Percentiles rank a stretch among this genome's conserved stretches.
Conservation (phyloP, 2,888 invertebrate genomes). For the Cancer borealis region DNA sequence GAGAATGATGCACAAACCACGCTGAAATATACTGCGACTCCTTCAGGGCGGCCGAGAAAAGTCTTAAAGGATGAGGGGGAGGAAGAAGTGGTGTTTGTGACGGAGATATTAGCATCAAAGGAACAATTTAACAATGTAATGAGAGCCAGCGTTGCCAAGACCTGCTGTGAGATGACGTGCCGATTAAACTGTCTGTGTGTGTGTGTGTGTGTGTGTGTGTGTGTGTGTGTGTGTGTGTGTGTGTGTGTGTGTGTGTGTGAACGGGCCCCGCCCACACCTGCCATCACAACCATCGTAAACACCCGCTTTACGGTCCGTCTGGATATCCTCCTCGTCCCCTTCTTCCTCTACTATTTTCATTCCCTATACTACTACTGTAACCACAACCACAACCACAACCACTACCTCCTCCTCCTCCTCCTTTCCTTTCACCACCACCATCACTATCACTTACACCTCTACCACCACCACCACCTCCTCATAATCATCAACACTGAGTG, state of each 20-base stretch:
- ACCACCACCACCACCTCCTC: background rate
- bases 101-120: background rate
- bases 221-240: background rate
- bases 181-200: background rate
- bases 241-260: slow-evolving; percentile 16
- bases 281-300: background rate
- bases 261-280: background rate
- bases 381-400: too few species aligned
- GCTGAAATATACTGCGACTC: slow-evolving; percentile 54
- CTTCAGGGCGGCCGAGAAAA: background rate
- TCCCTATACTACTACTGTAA: background rate
- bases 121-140: background rate
- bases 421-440: background rate
- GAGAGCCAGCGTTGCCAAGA: too few species aligned
- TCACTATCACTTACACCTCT: background rate
- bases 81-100: background rate
- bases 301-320: slow-evolving; percentile 4
- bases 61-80: background rate
- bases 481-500: background rate
- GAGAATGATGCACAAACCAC: slow-evolving; percentile 4
- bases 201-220: background rate
- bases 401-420: background rate
- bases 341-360: background rate
- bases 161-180: background rate
- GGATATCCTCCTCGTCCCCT: background rate